These are phyloP conservation scores for Smutsia gigantea DNA, from an alignment of 2,797 vertebrate genomes.

Conservation along the genomic window DNA sequence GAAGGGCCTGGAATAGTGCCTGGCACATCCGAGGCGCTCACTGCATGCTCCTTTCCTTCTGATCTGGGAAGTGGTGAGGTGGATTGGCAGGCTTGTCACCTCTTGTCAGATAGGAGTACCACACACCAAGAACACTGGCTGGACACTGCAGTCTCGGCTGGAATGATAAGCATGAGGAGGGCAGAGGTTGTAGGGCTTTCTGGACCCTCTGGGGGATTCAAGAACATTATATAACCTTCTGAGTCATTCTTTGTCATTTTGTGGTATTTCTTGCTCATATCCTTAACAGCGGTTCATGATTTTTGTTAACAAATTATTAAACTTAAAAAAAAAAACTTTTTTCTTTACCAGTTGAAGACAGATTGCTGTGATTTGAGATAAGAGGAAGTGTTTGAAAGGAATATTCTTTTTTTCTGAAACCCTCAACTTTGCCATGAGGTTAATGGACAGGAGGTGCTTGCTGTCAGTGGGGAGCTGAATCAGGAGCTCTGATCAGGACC, in stretches of 20 bases:
- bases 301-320: constrained; percentile 27
- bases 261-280: constrained; percentile 55
- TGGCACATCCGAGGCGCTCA: neutral
- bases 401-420: neutral
- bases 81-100: no score
- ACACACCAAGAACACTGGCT: neutral
- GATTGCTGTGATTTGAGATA: neutral
- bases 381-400: neutral
- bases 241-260: constrained; percentile 62
- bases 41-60: neutral
- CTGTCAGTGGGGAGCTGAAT: neutral
- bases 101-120: neutral
- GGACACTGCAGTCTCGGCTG: neutral
- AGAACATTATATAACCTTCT: constrained; percentile 55
- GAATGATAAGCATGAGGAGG: constrained; percentile 57
- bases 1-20: no score
- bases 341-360: neutral
- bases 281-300: constrained; percentile 2
- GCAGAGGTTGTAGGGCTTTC: neutral
- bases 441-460: neutral
- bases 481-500: neutral
- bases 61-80: neutral
- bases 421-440: neutral
- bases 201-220: neutral
- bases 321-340: neutral